These are phyloP conservation scores for Coranthus polyacanthus DNA, from an alignment of 2,797 vertebrate genomes.

Conservation along the genomic window DNA sequence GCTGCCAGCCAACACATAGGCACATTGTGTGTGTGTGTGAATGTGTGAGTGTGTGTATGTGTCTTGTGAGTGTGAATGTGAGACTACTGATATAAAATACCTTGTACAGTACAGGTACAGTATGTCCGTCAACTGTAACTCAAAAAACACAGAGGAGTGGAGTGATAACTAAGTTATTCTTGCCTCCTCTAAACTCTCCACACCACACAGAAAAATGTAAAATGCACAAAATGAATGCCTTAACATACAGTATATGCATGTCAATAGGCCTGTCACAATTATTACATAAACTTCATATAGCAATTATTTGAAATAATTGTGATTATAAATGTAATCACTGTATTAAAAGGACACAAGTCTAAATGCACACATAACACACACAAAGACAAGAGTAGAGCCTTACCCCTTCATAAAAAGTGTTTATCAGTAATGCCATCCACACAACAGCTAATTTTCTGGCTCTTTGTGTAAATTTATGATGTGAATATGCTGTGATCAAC, in stretches of 20 bases:
- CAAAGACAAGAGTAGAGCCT: conserved; percentile 18
- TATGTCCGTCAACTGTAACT: conserved; percentile 49
- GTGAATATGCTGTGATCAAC: conserved; percentile 55
- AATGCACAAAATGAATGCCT: conserved; percentile 60
- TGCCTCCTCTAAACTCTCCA: conserved; percentile 19
- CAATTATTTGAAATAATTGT: too few relatives aligned
- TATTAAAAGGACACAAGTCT: too few relatives aligned
- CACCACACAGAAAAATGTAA: conserved; percentile 37
- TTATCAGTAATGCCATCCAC: conserved; percentile 49
- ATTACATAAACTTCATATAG: too few relatives aligned
- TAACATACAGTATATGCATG: too few relatives aligned
- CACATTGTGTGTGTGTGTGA: conserved; percentile 20
- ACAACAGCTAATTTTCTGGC: conserved; percentile 47
- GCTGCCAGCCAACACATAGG: conserved; percentile 55
- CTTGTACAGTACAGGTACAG: conserved; percentile 31
- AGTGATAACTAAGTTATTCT: not conserved
- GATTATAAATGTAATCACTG: too few relatives aligned
- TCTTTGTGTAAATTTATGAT: conserved; percentile 46
- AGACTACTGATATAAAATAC: conserved; percentile 36
- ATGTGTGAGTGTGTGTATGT: conserved; percentile 9
- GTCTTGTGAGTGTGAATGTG: conserved; percentile 5
- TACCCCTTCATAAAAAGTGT: conserved; percentile 36
- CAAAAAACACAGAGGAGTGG: conserved; percentile 23
- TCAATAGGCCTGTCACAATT: too few relatives aligned
- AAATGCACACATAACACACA: not conserved